A percentile compares a stretch with the other conserved stretches of the same genome.
Conservation (phyloP, 2,888 invertebrate genomes). For the Muschampia plurimacula region DNA sequence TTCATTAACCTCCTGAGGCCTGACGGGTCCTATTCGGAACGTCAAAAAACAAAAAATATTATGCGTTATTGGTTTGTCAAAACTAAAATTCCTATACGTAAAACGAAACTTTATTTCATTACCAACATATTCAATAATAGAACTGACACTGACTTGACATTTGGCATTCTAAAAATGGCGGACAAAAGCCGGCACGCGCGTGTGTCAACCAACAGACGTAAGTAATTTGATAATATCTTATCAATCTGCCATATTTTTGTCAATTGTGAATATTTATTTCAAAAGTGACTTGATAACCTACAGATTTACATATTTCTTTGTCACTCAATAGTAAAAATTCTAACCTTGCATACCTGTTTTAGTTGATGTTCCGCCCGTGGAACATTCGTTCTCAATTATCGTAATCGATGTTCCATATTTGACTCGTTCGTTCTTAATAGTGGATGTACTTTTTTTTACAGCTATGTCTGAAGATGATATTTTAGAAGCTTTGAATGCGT, state of each 20-base stretch:
- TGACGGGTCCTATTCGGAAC: no score
- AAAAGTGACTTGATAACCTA: not conserved
- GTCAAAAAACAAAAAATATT: no score
- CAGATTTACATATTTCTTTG: not conserved
- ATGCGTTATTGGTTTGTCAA: no score
- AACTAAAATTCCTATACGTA: not conserved
- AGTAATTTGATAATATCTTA: not conserved
- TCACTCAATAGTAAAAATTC: not conserved
- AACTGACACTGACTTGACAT: not conserved
- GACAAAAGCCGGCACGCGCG: not conserved
- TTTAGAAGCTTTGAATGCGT: no score
- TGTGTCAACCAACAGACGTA: not conserved
- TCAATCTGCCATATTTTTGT: not conserved
- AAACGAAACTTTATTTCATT: not conserved
- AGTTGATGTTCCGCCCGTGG: not conserved
- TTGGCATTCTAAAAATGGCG: not conserved
- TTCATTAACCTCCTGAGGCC: no score
- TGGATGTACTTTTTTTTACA: no score
- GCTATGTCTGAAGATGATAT: no score
- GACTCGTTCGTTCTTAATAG: no score
- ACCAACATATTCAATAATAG: not conserved
- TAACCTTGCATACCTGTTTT: not conserved
- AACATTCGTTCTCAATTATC: not conserved
- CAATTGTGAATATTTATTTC: not conserved
- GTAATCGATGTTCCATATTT: not conserved